Percentiles rank a stretch among this genome's conserved stretches.
These are phyloP conservation scores for Drosophila nr. perissopoda DNA, from an alignment of 2,888 invertebrate species.

Conservation along the genomic window DNA sequence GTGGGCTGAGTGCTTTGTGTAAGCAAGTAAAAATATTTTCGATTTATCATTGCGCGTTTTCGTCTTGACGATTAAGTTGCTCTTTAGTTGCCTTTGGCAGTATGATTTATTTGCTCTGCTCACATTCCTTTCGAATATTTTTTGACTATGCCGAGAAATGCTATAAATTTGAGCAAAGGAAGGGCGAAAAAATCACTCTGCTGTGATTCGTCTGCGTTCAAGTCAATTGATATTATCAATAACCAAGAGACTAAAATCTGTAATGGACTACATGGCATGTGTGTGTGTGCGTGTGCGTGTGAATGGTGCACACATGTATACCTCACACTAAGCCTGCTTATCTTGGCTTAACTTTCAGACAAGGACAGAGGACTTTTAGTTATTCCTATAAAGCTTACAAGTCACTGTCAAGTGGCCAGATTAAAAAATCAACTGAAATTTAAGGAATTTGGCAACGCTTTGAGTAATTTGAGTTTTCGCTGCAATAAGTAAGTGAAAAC, in stretches of 20 bases:
- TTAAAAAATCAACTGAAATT: constrained; percentile 3
- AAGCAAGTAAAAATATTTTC: constrained; percentile 74
- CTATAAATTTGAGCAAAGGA: constrained; percentile 25
- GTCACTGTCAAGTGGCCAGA: constrained; percentile 39
- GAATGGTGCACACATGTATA: constrained; percentile 11
- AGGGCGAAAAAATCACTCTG: constrained; percentile 19
- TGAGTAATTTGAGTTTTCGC: not conserved
- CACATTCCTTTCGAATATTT: constrained; percentile 24
- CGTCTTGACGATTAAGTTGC: constrained; percentile 56
- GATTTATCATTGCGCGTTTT: constrained; percentile 73
- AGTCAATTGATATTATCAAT: constrained; percentile 51
- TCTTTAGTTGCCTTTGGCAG: constrained; percentile 52
- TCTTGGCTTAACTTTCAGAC: constrained; percentile 41
- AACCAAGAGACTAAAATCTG: constrained; percentile 14
- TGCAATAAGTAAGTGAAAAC: not conserved
- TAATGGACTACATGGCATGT: not conserved
- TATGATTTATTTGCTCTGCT: constrained; percentile 66
- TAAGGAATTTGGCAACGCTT: not conserved
- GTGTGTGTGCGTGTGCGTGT: not conserved
- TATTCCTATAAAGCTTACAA: constrained; percentile 38
- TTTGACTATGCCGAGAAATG: constrained; percentile 36
- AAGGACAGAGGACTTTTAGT: constrained; percentile 18
- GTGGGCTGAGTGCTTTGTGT: constrained; percentile 56
- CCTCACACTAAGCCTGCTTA: constrained; percentile 26
- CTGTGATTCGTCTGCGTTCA: constrained; percentile 38